Base-by-base conservation (phyloP, 1,140 invertebrate genomes). In the Psilanteris sp. region DNA sequence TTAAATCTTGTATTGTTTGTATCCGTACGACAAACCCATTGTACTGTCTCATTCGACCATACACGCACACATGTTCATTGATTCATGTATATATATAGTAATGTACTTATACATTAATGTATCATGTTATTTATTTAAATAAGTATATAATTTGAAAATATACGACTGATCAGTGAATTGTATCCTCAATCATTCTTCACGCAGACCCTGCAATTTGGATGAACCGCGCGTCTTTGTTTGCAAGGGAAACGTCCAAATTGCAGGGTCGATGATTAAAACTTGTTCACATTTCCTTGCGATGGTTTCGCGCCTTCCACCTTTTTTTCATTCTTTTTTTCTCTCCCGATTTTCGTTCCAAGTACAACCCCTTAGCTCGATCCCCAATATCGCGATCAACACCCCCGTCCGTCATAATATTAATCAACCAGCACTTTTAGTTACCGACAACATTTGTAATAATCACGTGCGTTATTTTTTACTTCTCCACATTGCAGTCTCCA, bases 121-220 rank as follows among this genome's bases (percentile, higher is more conserved):
- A 80, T 73, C 64, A 75, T 68, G 66, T 71, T 71, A 71, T 71
- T 80, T 80, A 39, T 81, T 80, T 77, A 76, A 82, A 81, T 77
- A 77, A 61, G 67, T 44, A 54, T 71, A 61, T 15, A 37, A 70
- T 59, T 59, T 70, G 44, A 43, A 70, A 61, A 52, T 70, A 59
- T 61, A 57, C 11, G 27, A 70, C 34, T 48, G 43, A 68, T 59
- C 16, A 70, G 24, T 61, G 18, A 70, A 41, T 52, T 36, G 7
- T 29, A 52, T 16, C 34, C 55, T 62, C 29, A 34, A 2, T 3
- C 37, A 68, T 44, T 59, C 36, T 62, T 41, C 0, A 37, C 9
- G 9, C 10, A 3, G 15, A 39, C 39, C 29, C 34, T 36, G 13
- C n/a, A 36, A 46, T 27, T 20, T 20, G 18, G 18, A 5, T 20